phyloP scores from a whole-genome alignment of 2,888 invertebrate species.

The Leucophora obtusa region DNA sequence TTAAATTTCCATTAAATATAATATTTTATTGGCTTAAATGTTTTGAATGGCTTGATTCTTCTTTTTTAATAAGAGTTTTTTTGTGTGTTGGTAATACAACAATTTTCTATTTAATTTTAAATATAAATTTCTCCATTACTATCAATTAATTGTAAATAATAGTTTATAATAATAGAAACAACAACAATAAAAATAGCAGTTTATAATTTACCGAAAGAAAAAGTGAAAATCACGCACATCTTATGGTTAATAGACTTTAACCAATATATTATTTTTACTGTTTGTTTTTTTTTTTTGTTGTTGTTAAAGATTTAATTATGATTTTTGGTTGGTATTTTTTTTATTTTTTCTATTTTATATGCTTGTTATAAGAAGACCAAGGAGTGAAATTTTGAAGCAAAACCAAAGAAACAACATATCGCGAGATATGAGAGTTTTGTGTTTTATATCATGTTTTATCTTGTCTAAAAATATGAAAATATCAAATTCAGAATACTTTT shows the following conservation, averaged over 20 bases:
- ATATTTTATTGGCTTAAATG: not conserved
- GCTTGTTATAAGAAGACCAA: not conserved
- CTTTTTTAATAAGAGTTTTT: not conserved
- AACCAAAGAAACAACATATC: no score
- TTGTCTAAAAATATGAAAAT: no score
- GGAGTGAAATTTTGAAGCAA: no score
- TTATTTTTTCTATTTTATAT: not conserved
- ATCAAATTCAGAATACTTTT: no score
- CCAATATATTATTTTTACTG: slow-evolving; percentile 3
- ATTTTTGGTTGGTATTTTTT: not conserved
- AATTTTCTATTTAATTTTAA: not conserved
- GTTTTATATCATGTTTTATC: no score
- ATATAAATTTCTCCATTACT: slow-evolving; percentile 34
- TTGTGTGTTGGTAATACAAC: not conserved
- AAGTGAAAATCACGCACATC: slow-evolving; percentile 49
- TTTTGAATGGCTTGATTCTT: not conserved
- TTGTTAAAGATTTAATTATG: slow-evolving; percentile 12
- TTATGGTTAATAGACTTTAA: slow-evolving; percentile 41
- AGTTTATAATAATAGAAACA: slow-evolving; percentile 9
- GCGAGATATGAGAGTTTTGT: no score
- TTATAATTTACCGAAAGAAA: slow-evolving; percentile 45
- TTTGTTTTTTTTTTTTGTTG: not conserved
- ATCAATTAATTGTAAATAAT: slow-evolving; percentile 35
- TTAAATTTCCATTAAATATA: no score
- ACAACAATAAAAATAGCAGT: not conserved